Base-by-base conservation (phyloP, 1,140 invertebrate genomes). In the Bombus fervidus region DNA sequence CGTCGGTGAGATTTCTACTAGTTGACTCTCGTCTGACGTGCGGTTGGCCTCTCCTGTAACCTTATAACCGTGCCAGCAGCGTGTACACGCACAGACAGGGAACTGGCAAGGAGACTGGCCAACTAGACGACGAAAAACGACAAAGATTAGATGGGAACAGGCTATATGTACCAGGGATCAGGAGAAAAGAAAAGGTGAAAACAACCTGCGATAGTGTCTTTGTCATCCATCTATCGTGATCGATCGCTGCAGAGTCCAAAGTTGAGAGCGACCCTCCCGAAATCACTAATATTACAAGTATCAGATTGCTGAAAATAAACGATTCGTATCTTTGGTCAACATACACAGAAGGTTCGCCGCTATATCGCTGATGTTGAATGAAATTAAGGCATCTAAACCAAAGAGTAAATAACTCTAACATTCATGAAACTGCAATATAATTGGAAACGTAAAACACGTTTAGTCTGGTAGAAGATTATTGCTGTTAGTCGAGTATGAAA, bases 1-100 rank as follows among this genome's bases (percentile, higher is more conserved):
- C 76, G 68, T 80, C 68, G 53, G 47, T 41, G 83, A 85, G 83
- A 72, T 85, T 85, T 85, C 83, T 85, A 85, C 57, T 34, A 79
- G 76, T 85, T 80, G 83, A 53, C 68, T 85, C 68, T 79, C 53
- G 83, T 80, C 83, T 71, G 53, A 77, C 75, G 34, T 79, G 82
- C 53, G 75, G 82, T 84, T 84, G 47, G 74, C 68, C 76, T 80
- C 83, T 62, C 57, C 53, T 47, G 83, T 80, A 85, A 85, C 83
- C 68, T 64, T 85, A 85, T 73, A 85, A 77, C 76, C 73, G 75
- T 39, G 82, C 57, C 57, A 80, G 66, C 22, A 47, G 22, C 69
- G 68, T 43, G 75, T 34, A n/a, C 68, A 76, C 68, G 71, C 83
- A 39, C 15, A 22, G 75, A 71, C 47, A 39, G 9, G 9, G 10